Evolutionary conservation across 2,888 invertebrate genomes (phyloP).

Genomic region (Dasypogon diadema): DNA sequence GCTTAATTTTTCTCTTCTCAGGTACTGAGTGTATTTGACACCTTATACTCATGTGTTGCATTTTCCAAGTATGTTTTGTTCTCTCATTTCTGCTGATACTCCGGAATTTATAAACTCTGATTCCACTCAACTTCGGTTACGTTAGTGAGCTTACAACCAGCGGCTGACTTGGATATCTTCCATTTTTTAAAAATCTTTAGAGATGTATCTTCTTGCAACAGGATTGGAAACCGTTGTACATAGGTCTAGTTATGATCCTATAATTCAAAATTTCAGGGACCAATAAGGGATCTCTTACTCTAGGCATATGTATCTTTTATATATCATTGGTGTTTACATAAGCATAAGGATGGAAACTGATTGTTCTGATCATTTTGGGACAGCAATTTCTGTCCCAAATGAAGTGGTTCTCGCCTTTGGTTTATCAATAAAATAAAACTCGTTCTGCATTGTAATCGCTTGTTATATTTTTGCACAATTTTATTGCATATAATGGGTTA

Average conservation of each 20-base stretch:
- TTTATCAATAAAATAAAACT: too few relatives aligned
- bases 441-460: too few relatives aligned
- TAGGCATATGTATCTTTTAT: not conserved
- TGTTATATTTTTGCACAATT: too few relatives aligned
- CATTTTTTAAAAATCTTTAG: not conserved
- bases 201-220: not conserved
- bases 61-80: not conserved
- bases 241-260: not conserved
- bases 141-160: too few relatives aligned
- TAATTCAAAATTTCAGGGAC: not conserved
- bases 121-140: not conserved
- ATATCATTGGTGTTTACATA: constrained; percentile 7
- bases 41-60: too few relatives aligned
- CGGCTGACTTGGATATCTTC: not conserved
- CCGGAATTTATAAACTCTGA: not conserved
- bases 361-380: not conserved
- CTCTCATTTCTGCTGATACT: not conserved
- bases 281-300: constrained; percentile 21
- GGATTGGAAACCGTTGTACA: too few relatives aligned
- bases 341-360: not conserved
- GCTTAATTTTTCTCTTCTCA: not conserved
- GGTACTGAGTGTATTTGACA: not conserved
- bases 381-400: constrained; percentile 26
- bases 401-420: constrained; percentile 20
- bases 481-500: too few relatives aligned